Percentiles rank a stretch among this genome's conserved stretches.
phyloP scores from a whole-genome alignment of 2,888 invertebrate species.

The Notocelia uddmanniana region DNA sequence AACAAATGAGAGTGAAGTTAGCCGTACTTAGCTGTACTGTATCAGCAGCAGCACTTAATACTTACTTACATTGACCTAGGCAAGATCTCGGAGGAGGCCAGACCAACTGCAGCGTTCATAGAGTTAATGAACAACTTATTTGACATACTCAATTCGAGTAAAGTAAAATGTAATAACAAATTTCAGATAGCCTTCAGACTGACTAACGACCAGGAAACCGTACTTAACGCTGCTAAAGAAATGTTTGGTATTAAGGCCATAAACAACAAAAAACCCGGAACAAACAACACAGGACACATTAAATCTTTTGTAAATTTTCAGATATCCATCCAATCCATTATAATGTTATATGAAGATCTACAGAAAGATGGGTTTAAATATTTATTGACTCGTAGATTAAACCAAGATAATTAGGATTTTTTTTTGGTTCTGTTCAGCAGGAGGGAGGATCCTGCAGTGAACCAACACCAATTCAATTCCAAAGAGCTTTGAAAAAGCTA shows the following conservation, averaged over 20 bases:
- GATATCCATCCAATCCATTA: conserved; percentile 44
- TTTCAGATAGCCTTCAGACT: conserved; percentile 37
- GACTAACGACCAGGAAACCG: conserved; percentile 24
- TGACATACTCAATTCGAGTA: conserved; percentile 46
- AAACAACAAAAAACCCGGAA: conserved; percentile 31
- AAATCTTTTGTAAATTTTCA: conserved; percentile 43
- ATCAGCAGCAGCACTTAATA: conserved; percentile 35
- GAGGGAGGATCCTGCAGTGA: no score
- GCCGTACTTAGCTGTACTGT: conserved; percentile 44
- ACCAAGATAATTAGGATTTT: conserved; percentile 39
- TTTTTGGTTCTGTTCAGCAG: conserved; percentile 37
- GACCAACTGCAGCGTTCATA: conserved; percentile 44
- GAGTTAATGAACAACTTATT: conserved; percentile 44
- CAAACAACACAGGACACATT: conserved; percentile 36
- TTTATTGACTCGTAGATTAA: conserved; percentile 36
- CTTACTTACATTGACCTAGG: conserved; percentile 33
- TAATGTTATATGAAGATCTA: conserved; percentile 41
- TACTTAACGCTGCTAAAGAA: conserved; percentile 29
- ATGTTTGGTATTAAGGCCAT: conserved; percentile 11
- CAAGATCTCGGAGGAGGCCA: conserved; percentile 44
- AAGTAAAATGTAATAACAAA: conserved; percentile 36
- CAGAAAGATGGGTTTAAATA: conserved; percentile 38
- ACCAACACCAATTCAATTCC: conserved; percentile 44
- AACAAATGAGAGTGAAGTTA: conserved; percentile 49
- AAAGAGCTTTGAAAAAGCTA: conserved; percentile 45